Conservation (phyloP, 2,113 vertebrate genomes). For the Aphyosemion australe region DNA sequence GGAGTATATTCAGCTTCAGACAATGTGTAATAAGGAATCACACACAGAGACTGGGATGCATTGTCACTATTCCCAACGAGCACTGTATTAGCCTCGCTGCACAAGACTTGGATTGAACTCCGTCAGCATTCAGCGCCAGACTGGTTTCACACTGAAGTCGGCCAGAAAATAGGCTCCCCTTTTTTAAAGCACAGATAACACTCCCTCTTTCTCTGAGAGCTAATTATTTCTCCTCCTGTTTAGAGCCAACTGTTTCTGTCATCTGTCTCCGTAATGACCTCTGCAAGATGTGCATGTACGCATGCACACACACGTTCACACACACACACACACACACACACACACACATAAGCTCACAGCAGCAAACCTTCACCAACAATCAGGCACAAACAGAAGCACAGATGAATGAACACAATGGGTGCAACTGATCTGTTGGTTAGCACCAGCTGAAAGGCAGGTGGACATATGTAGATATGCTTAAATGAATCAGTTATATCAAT, state of each 20-base stretch:
- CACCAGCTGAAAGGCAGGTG: neutral
- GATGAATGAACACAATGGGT: slow-evolving; percentile 24
- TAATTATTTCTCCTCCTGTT: slow-evolving; percentile 73
- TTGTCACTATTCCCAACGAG: slow-evolving; percentile 57
- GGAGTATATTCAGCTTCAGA: slow-evolving; percentile 30
- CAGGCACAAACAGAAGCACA: slow-evolving; percentile 8
- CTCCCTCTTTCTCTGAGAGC: slow-evolving; percentile 52
- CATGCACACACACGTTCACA: slow-evolving; percentile 28
- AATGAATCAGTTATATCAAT: neutral
- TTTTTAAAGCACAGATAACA: slow-evolving; percentile 57
- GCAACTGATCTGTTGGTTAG: slow-evolving; percentile 12
- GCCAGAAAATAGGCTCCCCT: slow-evolving; percentile 61
- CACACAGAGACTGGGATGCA: slow-evolving; percentile 51
- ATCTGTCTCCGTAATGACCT: slow-evolving; percentile 76
- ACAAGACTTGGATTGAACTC: slow-evolving; percentile 58
- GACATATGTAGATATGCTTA: neutral
- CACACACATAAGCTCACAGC: slow-evolving; percentile 1
- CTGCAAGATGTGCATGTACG: slow-evolving; percentile 62
- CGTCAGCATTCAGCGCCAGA: slow-evolving; percentile 57
- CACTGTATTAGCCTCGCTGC: slow-evolving; percentile 52
- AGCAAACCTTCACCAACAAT: slow-evolving; percentile 15
- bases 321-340: slow-evolving; percentile 20
- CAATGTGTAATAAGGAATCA: slow-evolving; percentile 47
- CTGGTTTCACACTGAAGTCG: slow-evolving; percentile 65
- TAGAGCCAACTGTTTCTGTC: slow-evolving; percentile 77